Percentiles rank a stretch among this genome's conserved stretches.
phyloP scores from a whole-genome alignment of 2,113 vertebrate species.

The Equus przewalskii region DNA sequence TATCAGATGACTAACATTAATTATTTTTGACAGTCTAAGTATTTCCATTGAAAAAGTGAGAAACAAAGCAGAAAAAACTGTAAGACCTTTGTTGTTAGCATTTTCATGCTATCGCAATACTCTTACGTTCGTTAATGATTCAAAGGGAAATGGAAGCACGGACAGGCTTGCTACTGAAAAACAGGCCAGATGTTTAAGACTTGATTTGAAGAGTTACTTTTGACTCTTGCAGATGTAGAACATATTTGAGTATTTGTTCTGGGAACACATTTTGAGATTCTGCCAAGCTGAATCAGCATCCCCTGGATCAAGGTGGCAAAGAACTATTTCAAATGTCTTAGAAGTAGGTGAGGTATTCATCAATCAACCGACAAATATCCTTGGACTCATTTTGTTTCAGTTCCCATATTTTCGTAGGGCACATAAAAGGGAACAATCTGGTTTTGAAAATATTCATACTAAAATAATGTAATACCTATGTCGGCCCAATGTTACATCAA shows the following conservation, averaged over 20 bases:
- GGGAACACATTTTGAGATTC: not conserved
- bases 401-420: not conserved
- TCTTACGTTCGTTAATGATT: not conserved
- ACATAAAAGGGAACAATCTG: not conserved
- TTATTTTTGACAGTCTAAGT: constrained; percentile 29
- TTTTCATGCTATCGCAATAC: not conserved
- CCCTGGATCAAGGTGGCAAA: not conserved
- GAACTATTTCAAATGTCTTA: not conserved
- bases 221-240: not conserved
- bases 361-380: not conserved
- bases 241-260: not conserved
- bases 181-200: not conserved
- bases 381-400: not conserved
- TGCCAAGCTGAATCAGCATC: not conserved
- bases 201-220: not conserved
- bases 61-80: not conserved
- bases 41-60: not conserved
- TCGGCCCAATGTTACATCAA: not conserved
- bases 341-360: not conserved
- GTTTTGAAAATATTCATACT: not conserved
- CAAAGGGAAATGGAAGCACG: not conserved
- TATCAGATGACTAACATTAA: not conserved
- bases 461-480: not conserved
- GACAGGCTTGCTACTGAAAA: not conserved
- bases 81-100: not conserved